Evolutionary conservation across 2,113 vertebrate genomes (phyloP), one percentile per base, ranked within the genome.

Genomic region (Semnopithecus entellus): DNA sequence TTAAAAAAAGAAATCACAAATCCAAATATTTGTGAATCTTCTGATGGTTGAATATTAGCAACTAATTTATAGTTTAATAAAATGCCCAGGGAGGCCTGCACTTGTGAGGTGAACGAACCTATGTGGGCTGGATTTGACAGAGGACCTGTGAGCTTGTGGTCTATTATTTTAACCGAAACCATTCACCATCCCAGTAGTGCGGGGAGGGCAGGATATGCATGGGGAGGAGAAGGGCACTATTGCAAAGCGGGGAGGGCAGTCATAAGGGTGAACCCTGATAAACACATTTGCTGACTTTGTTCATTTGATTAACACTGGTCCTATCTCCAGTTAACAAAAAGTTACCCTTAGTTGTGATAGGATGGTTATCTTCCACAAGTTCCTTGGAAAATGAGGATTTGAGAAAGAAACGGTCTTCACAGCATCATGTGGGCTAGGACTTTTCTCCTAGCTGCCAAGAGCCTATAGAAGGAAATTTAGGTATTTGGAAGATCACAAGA

Each of bases 141-240:
- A 84, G 23, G 16, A 48, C 11, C 52, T 27, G 23, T 6, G 3
- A 11, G 5, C 22, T 14, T 40, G 7, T 50, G 8, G 61, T 81
- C 18, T 32, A 22, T 59, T 57, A 45, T 48, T 55, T 86, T 43
- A n/a, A 5, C 12, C 4, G 3, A 25, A 2, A 20, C 27, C 32
- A 50, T 32, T 45, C 6, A 48, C 59, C 7, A 13, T 23, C 27
- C n/a, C 30, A 3, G 8, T 10, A 35, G 30, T 1, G 0, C 3
- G 7, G 32, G 17, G 8, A 70, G 0, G 14, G 25, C 2, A 30
- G 55, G 43, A 23, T 4, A 5, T 17, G 7, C 25, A 7, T 13
- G 2, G 32, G 13, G 25, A 80, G 40, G 23, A 75, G 83, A 52
- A 23, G 64, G 35, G 0, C 1, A 43, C 3, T 0, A 3, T 2